Conservation (phyloP, 1,140 invertebrate species). For the Tetragonula clypearis region DNA sequence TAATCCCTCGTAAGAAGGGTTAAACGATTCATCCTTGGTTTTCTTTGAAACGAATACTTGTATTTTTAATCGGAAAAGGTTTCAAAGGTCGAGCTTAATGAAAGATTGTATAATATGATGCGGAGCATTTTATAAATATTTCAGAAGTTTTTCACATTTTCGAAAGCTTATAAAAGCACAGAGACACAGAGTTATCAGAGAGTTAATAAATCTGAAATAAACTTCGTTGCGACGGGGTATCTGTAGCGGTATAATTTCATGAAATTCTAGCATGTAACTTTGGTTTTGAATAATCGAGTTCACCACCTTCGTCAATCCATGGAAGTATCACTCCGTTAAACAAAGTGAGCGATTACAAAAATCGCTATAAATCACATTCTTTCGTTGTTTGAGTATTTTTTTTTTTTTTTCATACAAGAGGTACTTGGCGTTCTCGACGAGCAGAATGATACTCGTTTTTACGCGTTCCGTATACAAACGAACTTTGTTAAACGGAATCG, state of each 20-base stretch:
- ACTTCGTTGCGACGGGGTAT: background rate
- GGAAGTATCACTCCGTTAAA: background rate
- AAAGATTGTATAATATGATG: background rate
- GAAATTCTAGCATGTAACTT: background rate
- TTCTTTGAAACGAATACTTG: background rate
- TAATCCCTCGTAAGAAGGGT: background rate
- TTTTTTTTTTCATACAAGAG: background rate
- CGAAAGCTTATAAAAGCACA: background rate
- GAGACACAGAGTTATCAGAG: too few relatives aligned
- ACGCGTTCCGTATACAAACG: conserved; percentile 1
- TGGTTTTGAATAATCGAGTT: background rate
- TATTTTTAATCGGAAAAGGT: background rate
- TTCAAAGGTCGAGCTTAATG: background rate
- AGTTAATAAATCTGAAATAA: background rate
- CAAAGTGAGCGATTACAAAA: background rate
- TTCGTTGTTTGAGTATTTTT: background rate
- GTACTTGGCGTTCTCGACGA: background rate
- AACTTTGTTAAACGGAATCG: background rate
- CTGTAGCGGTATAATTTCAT: background rate
- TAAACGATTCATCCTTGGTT: background rate
- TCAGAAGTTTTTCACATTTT: background rate
- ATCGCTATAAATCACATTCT: background rate
- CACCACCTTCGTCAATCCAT: background rate
- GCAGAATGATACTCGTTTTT: conserved; percentile 9
- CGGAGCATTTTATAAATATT: background rate